A percentile compares a stretch with the other conserved stretches of the same genome.
Evolutionary conservation across 2,113 vertebrate species (phyloP).

Genomic region (Sturnira hondurensis): DNA sequence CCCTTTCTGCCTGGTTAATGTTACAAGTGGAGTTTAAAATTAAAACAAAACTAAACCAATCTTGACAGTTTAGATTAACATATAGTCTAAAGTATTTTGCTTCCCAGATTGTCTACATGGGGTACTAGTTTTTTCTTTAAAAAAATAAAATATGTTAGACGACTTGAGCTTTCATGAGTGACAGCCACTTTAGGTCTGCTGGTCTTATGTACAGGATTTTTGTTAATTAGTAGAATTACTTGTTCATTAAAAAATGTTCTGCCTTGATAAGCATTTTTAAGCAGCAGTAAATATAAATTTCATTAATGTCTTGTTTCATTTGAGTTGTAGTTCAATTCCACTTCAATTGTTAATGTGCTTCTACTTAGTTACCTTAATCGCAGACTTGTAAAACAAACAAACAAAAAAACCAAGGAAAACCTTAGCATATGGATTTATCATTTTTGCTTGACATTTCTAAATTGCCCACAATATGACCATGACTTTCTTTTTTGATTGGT

Average conservation of each 20-base stretch:
- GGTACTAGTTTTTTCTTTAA: background rate
- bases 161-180: slow-evolving; percentile 4
- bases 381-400: background rate
- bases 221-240: background rate
- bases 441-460: background rate
- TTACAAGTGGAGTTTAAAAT: background rate
- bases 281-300: slow-evolving; percentile 7
- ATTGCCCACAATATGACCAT: background rate
- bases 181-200: background rate
- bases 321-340: slow-evolving; percentile 22
- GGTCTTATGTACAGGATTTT: background rate
- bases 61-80: background rate
- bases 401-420: background rate
- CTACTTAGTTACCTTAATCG: background rate
- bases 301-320: slow-evolving; percentile 1
- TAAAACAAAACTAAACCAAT: background rate
- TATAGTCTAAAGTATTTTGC: background rate
- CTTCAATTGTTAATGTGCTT: background rate
- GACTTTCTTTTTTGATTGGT: background rate
- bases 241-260: background rate
- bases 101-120: background rate
- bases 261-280: background rate
- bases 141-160: background rate
- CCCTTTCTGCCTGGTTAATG: background rate
- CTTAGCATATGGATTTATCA: background rate